Evolutionary conservation across 64 coral and sea anemone species (phyloP).

Genomic region (Anthopleura sola): DNA sequence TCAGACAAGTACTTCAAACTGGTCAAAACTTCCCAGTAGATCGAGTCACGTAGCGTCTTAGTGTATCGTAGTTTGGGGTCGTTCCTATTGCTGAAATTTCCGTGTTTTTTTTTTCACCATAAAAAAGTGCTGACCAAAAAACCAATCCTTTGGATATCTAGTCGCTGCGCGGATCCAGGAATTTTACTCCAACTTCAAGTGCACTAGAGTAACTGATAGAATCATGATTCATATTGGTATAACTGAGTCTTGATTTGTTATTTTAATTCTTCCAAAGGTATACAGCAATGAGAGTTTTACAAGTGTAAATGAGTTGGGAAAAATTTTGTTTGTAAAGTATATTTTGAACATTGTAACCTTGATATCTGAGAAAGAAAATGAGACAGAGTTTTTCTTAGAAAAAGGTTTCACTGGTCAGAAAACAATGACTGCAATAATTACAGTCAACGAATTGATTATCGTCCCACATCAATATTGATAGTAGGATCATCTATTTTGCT

Average conservation of each 20-base stretch:
- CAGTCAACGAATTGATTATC: not conserved
- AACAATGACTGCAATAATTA: not conserved
- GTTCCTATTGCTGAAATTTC: not conserved
- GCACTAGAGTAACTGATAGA: not conserved
- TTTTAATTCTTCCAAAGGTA: not conserved
- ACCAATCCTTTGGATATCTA: too few species aligned
- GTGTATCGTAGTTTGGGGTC: not conserved
- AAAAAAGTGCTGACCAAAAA: too few species aligned
- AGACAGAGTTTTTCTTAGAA: not conserved
- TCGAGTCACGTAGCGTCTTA: not conserved
- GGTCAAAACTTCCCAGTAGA: constrained; percentile 39
- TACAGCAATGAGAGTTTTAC: not conserved
- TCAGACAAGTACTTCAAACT: constrained; percentile 54
- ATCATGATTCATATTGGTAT: not conserved
- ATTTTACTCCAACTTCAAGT: not conserved
- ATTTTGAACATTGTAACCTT: not conserved
- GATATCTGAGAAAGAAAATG: not conserved
- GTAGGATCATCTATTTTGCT: not conserved
- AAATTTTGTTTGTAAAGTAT: not conserved
- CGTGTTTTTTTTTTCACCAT: too few species aligned
- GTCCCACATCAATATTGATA: not conserved
- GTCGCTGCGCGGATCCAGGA: too few species aligned
- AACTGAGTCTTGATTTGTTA: not conserved
- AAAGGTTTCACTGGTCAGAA: not conserved
- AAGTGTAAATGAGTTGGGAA: not conserved